Percentiles rank a stretch among this genome's conserved stretches.
Conservation (phyloP, 2,113 vertebrate species). For the Potamarius usumacintae region DNA sequence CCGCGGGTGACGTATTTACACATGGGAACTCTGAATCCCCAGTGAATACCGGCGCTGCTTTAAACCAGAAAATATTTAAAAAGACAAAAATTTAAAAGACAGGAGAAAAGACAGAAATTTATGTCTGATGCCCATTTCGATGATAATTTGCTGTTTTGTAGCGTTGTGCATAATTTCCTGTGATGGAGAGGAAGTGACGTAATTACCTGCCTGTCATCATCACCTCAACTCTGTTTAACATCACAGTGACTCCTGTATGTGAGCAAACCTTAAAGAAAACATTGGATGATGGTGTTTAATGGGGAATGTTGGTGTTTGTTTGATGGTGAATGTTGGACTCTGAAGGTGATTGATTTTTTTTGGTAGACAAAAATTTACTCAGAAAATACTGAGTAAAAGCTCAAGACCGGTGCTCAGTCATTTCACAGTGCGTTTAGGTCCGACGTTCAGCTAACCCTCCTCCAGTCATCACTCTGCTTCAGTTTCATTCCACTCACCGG, state of each 20-base stretch:
- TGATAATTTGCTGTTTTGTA: background rate
- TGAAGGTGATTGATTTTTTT: no score
- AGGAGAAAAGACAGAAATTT: no score
- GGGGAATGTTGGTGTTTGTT: no score
- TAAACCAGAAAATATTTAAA: background rate
- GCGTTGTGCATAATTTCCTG: constrained; percentile 47
- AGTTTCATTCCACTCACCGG: constrained; percentile 24
- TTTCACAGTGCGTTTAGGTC: background rate
- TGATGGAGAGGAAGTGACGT: constrained; percentile 60
- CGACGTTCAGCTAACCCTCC: constrained; percentile 8
- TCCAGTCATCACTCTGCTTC: background rate
- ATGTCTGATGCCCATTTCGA: background rate
- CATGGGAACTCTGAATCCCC: no score
- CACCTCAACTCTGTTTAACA: background rate
- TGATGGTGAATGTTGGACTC: background rate
- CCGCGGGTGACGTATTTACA: no score
- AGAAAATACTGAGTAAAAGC: background rate
- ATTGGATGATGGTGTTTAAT: background rate
- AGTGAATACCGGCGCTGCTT: no score
- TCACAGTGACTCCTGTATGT: background rate
- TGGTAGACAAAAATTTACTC: no score
- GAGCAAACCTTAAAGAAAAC: background rate
- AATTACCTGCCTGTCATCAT: constrained; percentile 42
- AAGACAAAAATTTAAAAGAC: no score
- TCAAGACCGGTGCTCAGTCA: background rate